phyloP scores from a whole-genome alignment of 2,888 invertebrate species.

The Helobdella robusta region DNA sequence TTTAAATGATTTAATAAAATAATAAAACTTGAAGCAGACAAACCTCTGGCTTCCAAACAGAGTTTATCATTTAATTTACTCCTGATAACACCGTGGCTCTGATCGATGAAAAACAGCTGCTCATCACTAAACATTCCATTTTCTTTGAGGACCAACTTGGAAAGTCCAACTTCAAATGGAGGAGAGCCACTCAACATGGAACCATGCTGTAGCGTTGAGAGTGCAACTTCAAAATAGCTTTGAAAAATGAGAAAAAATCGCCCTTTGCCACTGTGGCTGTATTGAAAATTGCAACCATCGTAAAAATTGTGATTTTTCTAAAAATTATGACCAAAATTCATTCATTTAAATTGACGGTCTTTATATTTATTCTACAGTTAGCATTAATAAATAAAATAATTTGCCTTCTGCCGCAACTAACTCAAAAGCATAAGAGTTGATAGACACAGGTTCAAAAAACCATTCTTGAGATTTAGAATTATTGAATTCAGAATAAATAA shows the following conservation, averaged over 20 bases:
- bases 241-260: constrained; percentile 19
- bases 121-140: constrained; percentile 8
- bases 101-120: constrained; percentile 16
- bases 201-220: neutral
- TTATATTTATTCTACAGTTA: too few relatives aligned
- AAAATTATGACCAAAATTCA: too few relatives aligned
- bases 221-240: constrained; percentile 6
- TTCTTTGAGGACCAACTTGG: neutral
- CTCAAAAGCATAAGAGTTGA: constrained; percentile 10
- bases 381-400: too few relatives aligned
- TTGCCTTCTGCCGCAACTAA: too few relatives aligned
- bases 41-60: constrained; percentile 19
- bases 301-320: too few relatives aligned
- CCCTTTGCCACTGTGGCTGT: constrained; percentile 20
- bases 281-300: too few relatives aligned
- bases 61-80: constrained; percentile 14
- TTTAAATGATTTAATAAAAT: neutral
- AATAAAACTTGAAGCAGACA: neutral
- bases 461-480: constrained; percentile 14
- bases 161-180: neutral
- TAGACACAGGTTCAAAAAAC: constrained; percentile 19
- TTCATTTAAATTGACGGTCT: too few relatives aligned
- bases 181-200: neutral
- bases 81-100: constrained; percentile 3
- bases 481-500: constrained; percentile 11